Base-by-base conservation (phyloP, 2,888 invertebrate species). In the Microctonus hyperodae region DNA sequence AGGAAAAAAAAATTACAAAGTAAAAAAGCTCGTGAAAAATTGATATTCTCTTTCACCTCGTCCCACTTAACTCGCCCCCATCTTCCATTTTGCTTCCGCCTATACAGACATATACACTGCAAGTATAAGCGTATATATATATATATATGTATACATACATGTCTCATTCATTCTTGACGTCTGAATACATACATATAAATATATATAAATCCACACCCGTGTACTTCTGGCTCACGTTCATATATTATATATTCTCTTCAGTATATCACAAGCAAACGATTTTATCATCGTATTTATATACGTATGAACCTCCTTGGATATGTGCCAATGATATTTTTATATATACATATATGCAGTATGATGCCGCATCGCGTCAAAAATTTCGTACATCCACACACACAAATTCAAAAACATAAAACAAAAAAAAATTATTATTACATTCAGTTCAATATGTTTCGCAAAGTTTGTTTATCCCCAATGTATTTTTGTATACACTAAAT, bases 141-240 rank as follows among this genome's bases (percentile, higher is more conserved):
- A n/a, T 44, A 44, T 44, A 16, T 16, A 44, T 44, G n/a, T 78
- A 78, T 78, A 78, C 77, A 76, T 77, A 74, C 75, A 71, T 73
- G 57, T 68, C 61, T 58, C 50, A 16, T 40, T 64, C 67, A 56
- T 23, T 60, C 60, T 48, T 20, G 56, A 44, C 57, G 62, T 64
- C 51, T 56, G 20, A 13, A 35, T 44, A 28, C 28, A 28, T 7
- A n/a, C 28, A 28, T 7, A 28, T 7, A 28, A 3, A 28, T 28
- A 28, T 44, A n/a, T 44, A 44, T 44, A 16, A 16, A 44, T 44
- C 16, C 44, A 44, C 16, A 44, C 44, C 16, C 44, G 44, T 31
- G 28, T 40, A 25, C 60, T 61, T 56, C 35, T 58, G 28, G 63
- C 61, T 33, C 28, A 56, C 60, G 50, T 25, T 63, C 44, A 56